Conservation (phyloP, 2,113 vertebrate species). For the Eurypyga helias region DNA sequence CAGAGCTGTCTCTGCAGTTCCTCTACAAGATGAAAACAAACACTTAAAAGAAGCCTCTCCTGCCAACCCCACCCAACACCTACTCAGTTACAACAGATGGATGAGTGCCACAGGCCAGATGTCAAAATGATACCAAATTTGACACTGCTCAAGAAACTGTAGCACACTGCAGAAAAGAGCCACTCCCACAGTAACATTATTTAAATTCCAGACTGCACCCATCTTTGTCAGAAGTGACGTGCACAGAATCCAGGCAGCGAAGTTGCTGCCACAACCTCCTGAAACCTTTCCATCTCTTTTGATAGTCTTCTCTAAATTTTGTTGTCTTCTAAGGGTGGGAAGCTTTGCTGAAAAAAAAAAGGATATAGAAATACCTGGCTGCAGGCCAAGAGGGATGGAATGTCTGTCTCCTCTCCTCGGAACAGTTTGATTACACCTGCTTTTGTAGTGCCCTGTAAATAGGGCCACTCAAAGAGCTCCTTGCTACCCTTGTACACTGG, state of each 20-base stretch:
- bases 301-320: not conserved
- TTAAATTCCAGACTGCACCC: not conserved
- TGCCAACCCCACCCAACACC: conserved; percentile 49
- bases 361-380: not conserved
- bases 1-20: not conserved
- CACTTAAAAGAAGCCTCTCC: conserved; percentile 21
- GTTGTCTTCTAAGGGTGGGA: not conserved
- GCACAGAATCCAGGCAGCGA: not conserved
- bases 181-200: not conserved
- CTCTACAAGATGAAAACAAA: conserved; percentile 41
- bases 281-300: not conserved
- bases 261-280: not conserved
- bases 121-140: conserved; percentile 33
- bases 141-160: not conserved
- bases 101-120: conserved; percentile 44
- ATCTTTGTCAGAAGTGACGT: not conserved
- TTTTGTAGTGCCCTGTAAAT: not conserved
- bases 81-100: conserved; percentile 47
- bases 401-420: not conserved
- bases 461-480: not conserved
- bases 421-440: not conserved
- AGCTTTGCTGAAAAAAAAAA: not conserved
- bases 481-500: not conserved
- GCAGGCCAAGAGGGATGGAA: not conserved
- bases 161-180: not conserved